Conservation (phyloP, 2,797 vertebrate species). For the Tarsius wallacei region DNA sequence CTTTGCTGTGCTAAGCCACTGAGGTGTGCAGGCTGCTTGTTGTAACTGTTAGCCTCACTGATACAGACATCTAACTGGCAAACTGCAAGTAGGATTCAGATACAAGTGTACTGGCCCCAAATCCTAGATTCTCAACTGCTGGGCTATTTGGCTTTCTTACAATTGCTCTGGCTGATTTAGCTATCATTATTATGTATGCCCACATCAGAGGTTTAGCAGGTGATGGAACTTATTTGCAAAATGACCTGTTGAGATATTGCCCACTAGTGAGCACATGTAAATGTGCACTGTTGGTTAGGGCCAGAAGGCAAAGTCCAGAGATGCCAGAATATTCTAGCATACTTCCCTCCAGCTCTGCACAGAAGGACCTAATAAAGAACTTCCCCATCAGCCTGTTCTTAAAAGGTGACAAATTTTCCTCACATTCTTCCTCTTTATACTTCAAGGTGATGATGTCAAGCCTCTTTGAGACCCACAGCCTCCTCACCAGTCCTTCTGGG, state of each 20-base stretch:
- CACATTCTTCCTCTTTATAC: background rate
- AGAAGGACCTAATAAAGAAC: background rate
- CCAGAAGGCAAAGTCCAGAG: background rate
- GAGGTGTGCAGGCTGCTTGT: background rate
- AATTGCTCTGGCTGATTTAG: background rate
- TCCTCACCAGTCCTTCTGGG: background rate
- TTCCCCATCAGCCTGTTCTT: background rate
- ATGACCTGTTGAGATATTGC: background rate
- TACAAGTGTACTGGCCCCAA: background rate
- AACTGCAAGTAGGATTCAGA: background rate
- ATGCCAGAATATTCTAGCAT: background rate
- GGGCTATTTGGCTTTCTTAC: background rate
- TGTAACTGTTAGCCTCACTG: background rate
- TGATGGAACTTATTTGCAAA: background rate
- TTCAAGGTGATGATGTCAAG: background rate
- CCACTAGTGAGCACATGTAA: background rate
- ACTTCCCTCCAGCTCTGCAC: background rate
- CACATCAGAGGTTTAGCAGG: background rate
- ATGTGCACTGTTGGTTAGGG: background rate
- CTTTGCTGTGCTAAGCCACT: background rate
- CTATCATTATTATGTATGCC: background rate
- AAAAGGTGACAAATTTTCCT: background rate
- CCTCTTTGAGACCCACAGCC: background rate
- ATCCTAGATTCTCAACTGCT: background rate
- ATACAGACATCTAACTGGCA: background rate